phyloP scores from a whole-genome alignment of 2,113 vertebrate species.

The Hyaena hyaena region DNA sequence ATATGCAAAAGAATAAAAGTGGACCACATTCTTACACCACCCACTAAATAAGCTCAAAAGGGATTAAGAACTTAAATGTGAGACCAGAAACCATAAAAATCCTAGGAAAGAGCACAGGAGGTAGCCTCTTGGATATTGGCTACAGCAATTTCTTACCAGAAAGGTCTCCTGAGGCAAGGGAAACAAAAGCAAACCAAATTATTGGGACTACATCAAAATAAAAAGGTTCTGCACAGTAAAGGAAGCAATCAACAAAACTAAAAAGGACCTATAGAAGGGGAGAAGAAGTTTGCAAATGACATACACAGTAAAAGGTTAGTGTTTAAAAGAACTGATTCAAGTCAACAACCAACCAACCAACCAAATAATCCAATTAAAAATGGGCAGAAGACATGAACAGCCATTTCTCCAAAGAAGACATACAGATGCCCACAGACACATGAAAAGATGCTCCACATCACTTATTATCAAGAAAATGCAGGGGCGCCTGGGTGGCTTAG shows the following conservation, averaged over 20 bases:
- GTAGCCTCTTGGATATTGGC: not conserved
- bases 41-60: not conserved
- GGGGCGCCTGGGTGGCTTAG: too few species aligned
- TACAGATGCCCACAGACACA: not conserved
- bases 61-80: not conserved
- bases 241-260: not conserved
- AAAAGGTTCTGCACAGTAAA: not conserved
- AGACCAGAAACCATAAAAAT: not conserved
- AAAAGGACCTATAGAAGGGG: not conserved
- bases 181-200: not conserved
- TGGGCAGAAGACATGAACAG: not conserved
- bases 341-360: not conserved
- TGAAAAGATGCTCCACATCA: not conserved
- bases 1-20: not conserved
- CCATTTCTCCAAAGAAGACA: not conserved
- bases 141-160: not conserved
- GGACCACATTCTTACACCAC: not conserved
- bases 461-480: not conserved
- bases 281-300: not conserved
- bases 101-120: not conserved
- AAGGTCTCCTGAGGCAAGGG: not conserved
- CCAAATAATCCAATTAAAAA: not conserved
- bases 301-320: not conserved
- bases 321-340: not conserved
- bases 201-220: not conserved